Conservation (phyloP, 2,113 vertebrate species). For the Pelecanoides urinatrix region DNA sequence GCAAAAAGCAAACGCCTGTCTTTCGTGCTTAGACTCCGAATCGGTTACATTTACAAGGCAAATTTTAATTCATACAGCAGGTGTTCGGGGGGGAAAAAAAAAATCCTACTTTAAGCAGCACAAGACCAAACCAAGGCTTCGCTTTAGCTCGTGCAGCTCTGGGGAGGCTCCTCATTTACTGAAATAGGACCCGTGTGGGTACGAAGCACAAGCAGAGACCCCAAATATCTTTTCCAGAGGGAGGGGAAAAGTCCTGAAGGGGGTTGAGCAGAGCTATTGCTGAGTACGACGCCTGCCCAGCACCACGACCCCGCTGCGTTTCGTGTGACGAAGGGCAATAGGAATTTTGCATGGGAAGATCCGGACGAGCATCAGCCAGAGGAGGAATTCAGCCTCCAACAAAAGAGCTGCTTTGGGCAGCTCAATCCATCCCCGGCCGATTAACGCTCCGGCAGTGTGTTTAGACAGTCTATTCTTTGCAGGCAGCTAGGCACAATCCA, state of each 20-base stretch:
- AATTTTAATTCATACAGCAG: conserved; percentile 59
- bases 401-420: background rate
- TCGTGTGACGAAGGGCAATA: background rate
- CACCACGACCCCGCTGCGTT: background rate
- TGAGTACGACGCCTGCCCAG: background rate
- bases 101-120: background rate
- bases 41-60: conserved; percentile 47
- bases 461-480: background rate
- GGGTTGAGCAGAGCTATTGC: background rate
- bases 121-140: background rate
- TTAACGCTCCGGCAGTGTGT: background rate
- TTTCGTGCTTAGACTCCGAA: conserved; percentile 19
- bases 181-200: rapidly evolving
- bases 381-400: conserved; percentile 27
- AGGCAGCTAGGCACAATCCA: background rate
- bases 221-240: background rate
- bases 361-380: background rate
- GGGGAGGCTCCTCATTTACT: background rate
- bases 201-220: background rate
- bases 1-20: background rate
- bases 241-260: background rate
- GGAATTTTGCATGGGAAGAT: conserved; percentile 45
- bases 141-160: background rate
- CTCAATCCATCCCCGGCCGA: background rate
- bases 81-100: background rate